Evolutionary conservation across 2,113 vertebrate genomes (phyloP), one percentile per base, ranked within the genome.

Genomic region (Trematomus loennbergii): DNA sequence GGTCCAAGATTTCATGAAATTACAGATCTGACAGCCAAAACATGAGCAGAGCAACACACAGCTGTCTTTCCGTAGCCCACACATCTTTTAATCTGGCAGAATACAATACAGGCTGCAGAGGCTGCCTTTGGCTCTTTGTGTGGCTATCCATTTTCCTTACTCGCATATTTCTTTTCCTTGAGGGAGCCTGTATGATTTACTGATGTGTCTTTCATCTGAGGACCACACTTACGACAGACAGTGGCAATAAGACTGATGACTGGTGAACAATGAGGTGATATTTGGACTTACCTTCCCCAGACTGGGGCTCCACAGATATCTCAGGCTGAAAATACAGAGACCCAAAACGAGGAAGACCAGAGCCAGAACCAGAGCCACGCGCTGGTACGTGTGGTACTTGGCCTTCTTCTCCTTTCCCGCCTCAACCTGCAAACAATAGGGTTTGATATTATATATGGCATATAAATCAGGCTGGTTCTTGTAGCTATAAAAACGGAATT

Each of bases 241-340:
- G 70, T 59, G 64, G 65, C 79, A 81, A 79, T 79, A 70, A 66
- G 67, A 53, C 66, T 64, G 66, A 68, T 78, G 59, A 72, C 64
- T 54, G 40, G 36, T 29, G 50, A 72, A 79, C 50, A 75, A 1
- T 7, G 50, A 58, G 57, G 25, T 58, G 40, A 75, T 65, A 73
- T 58, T 87, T 72, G 18, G 75, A 65, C 93, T 93, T 93, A 96
- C 94, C 93, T 94, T 95, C 11, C 75, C 92, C 57, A 84, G 83
- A 52, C 71, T 88, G 58, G 94, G 89, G 64, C 79, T 94, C 94
- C 94, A 95, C 75, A 95, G 74, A 75, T 91, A 93, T 40, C 88
- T 87, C 76, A 95, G 75, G 79, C 93, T 92, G 85, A 95, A 94
- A 73, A 94, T 57, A 53, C 90, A 87, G 0, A 94, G 84, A 61